A percentile compares a stretch with the other conserved stretches of the same genome.
Evolutionary conservation across 2,888 invertebrate genomes (phyloP).

Genomic region (Coremacera marginata): DNA sequence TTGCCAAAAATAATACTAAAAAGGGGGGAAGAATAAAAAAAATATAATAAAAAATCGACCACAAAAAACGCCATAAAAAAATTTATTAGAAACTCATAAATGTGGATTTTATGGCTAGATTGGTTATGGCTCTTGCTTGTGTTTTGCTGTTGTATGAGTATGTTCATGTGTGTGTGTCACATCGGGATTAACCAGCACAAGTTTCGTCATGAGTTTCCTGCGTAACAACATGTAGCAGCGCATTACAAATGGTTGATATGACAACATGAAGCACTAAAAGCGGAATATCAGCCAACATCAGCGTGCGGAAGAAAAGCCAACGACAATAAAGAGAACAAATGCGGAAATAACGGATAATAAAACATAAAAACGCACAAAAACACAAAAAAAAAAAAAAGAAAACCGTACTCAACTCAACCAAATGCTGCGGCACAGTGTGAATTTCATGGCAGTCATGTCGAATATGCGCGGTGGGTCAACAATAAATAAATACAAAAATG

Average conservation of each 20-base stretch:
- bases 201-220: not conserved
- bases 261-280: no score
- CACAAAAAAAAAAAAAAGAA: not conserved
- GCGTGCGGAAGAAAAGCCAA: no score
- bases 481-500: not conserved
- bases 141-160: no score
- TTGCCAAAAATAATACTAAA: not conserved
- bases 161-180: not conserved
- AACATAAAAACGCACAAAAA: not conserved
- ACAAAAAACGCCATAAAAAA: not conserved
- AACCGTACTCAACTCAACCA: no score
- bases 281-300: no score
- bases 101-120: constrained; percentile 5
- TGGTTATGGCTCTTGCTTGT: not conserved
- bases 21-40: no score
- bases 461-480: not conserved
- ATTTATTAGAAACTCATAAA: constrained; percentile 23
- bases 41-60: not conserved
- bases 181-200: not conserved
- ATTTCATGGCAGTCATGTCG: not conserved
- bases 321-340: no score
- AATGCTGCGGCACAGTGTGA: no score
- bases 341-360: no score
- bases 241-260: not conserved
- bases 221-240: not conserved